These are phyloP conservation scores for Osmerus mordax DNA, from an alignment of 2,113 vertebrate genomes.

Conservation along the genomic window DNA sequence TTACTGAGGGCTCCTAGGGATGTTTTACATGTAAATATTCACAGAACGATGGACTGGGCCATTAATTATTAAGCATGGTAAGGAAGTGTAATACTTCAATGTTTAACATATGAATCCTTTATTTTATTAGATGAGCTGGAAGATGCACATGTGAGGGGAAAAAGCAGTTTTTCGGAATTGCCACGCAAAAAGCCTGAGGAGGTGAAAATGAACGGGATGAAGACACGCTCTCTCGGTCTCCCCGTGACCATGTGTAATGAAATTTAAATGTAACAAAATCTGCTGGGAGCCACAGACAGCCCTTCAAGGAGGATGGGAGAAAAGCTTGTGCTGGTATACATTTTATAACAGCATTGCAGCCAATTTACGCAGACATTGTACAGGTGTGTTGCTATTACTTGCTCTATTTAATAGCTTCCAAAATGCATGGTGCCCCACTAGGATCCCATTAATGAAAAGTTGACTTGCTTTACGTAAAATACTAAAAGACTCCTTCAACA, in stretches of 20 bases:
- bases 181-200: constrained; percentile 18
- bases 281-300: constrained; percentile 10
- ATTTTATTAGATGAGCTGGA: constrained; percentile 56
- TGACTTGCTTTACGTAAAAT: too few species aligned
- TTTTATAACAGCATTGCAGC: not conserved
- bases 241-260: constrained; percentile 17
- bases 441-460: too few species aligned
- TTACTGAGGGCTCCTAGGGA: constrained; percentile 65
- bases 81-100: constrained; percentile 64
- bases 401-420: too few species aligned
- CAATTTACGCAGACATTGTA: not conserved
- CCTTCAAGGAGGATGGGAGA: not conserved
- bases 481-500: too few species aligned
- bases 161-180: constrained; percentile 41
- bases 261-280: constrained; percentile 27
- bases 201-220: constrained; percentile 30
- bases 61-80: constrained; percentile 74
- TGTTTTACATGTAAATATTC: constrained; percentile 77
- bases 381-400: too few species aligned
- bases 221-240: constrained; percentile 18
- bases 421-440: too few species aligned
- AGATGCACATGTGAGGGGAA: constrained; percentile 41
- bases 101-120: constrained; percentile 60
- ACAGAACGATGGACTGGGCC: constrained; percentile 62
- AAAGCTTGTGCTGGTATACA: not conserved